These are phyloP conservation scores for Trissolcus basalis DNA, from an alignment of 1,140 invertebrate genomes.

Conservation along the genomic window DNA sequence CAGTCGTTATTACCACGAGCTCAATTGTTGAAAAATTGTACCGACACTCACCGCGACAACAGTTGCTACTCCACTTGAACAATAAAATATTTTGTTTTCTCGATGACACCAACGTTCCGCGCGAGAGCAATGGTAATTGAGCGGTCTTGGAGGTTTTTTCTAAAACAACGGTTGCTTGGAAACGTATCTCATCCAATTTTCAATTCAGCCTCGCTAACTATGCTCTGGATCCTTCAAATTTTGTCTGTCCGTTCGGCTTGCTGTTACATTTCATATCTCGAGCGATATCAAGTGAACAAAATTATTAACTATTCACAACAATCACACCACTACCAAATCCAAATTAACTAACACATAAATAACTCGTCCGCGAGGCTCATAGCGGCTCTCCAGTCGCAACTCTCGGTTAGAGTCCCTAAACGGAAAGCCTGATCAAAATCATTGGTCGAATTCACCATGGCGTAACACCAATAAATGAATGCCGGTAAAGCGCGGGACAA, in stretches of 20 bases:
- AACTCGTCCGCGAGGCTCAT: too few relatives aligned
- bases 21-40: too few relatives aligned
- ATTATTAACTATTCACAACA: constrained; percentile 32
- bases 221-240: neutral
- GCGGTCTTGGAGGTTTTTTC: constrained; percentile 1
- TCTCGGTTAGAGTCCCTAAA: too few relatives aligned
- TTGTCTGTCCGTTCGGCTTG: neutral
- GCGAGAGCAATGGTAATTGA: neutral
- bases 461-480: too few relatives aligned
- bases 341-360: constrained; percentile 15
- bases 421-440: too few relatives aligned
- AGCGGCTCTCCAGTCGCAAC: too few relatives aligned
- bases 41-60: constrained; percentile 1
- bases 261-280: constrained; percentile 30
- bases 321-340: constrained; percentile 17
- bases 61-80: neutral
- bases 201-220: neutral
- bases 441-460: too few relatives aligned
- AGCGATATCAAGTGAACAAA: constrained; percentile 23
- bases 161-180: constrained; percentile 22
- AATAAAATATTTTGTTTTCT: constrained; percentile 14
- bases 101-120: constrained; percentile 6
- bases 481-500: too few relatives aligned
- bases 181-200: constrained; percentile 21
- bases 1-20: neutral